Evolutionary conservation across 2,888 invertebrate species (phyloP).

Genomic region (Tetragonisca angustula): DNA sequence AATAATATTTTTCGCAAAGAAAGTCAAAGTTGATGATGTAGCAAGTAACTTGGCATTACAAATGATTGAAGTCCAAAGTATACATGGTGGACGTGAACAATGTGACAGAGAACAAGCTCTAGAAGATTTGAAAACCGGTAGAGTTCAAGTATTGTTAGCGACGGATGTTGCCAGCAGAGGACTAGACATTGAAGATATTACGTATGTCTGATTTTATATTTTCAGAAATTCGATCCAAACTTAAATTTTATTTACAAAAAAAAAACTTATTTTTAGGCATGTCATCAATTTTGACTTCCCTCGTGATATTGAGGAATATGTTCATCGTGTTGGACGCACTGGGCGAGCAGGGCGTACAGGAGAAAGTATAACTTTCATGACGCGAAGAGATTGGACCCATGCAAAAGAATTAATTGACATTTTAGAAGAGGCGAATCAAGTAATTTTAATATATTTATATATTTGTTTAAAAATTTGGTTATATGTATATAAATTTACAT

Average conservation of each 20-base stretch:
- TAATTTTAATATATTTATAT: constrained; percentile 63
- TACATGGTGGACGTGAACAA: constrained; percentile 96
- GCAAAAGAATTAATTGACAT: constrained; percentile 93
- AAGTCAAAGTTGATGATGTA: constrained; percentile 92
- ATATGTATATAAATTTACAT: constrained; percentile 6
- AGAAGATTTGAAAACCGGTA: constrained; percentile 91
- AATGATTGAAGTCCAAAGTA: constrained; percentile 90
- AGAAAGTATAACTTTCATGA: constrained; percentile 92
- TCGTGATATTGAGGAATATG: constrained; percentile 97
- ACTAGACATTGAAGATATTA: constrained; percentile 94
- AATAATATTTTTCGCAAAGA: constrained; percentile 96
- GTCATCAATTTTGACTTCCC: constrained; percentile 98
- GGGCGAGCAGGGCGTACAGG: constrained; percentile 96
- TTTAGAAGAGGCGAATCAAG: constrained; percentile 93
- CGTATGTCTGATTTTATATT: constrained; percentile 84
- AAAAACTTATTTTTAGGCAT: constrained; percentile 85
- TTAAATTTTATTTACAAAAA: not conserved
- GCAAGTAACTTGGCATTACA: constrained; percentile 91
- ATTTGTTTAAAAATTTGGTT: not conserved
- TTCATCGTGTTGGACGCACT: constrained; percentile 97
- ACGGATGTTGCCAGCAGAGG: constrained; percentile 98
- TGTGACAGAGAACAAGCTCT: constrained; percentile 92
- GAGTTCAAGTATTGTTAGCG: constrained; percentile 93
- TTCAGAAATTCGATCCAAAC: not conserved
- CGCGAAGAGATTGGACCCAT: constrained; percentile 92